Conservation (phyloP, 2,797 vertebrate species). For the Melanotaenia boesemani region DNA sequence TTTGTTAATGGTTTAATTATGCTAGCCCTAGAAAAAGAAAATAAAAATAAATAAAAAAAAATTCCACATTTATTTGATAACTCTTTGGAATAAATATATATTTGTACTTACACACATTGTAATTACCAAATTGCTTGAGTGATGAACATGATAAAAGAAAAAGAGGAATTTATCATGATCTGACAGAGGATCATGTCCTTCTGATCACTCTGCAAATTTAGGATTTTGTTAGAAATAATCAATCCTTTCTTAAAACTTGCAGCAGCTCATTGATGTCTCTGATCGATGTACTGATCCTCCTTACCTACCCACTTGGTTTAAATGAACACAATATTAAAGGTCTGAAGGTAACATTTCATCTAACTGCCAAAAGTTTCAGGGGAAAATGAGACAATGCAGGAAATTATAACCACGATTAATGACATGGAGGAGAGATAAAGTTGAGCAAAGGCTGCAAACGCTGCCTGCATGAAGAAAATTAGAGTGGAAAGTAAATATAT, state of each 20-base stretch:
- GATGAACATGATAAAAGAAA: too few relatives aligned
- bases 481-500: not conserved
- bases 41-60: too few relatives aligned
- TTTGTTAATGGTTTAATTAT: too few relatives aligned
- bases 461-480: too few relatives aligned
- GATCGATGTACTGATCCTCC: not conserved
- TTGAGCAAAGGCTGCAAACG: not conserved
- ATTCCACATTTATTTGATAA: too few relatives aligned
- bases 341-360: slow-evolving; percentile 12
- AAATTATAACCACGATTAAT: slow-evolving; percentile 47
- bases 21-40: too few relatives aligned
- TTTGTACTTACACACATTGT: too few relatives aligned
- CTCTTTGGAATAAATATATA: too few relatives aligned
- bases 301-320: not conserved
- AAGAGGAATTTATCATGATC: not conserved
- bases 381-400: slow-evolving; percentile 34
- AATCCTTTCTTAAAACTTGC: not conserved
- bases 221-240: not conserved
- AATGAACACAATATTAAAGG: slow-evolving; percentile 8
- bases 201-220: not conserved
- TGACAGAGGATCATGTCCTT: not conserved
- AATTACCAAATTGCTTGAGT: too few relatives aligned
- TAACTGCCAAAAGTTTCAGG: slow-evolving; percentile 13
- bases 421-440: slow-evolving; percentile 16
- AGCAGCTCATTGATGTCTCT: not conserved